Conservation (phyloP, 2,888 invertebrate genomes). For the Gasteruption jaculator region DNA sequence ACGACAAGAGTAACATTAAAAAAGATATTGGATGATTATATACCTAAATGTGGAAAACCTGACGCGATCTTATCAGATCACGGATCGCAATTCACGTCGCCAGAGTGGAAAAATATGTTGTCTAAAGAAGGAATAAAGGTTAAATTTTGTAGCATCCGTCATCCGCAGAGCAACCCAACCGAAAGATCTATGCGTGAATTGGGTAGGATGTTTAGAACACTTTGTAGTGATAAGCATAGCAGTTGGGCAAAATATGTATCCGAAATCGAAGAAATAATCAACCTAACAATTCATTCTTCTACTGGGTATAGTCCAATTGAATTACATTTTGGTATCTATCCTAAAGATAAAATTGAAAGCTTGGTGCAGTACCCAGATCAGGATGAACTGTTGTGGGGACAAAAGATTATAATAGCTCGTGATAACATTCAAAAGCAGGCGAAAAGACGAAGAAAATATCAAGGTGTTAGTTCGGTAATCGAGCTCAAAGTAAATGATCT, state of each 20-base stretch:
- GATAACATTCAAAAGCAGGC: no score
- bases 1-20: neutral
- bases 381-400: no score
- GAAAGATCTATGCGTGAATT: constrained; percentile 25
- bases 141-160: constrained; percentile 18
- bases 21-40: neutral
- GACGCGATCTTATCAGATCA: constrained; percentile 12
- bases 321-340: no score
- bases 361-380: no score
- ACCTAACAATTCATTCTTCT: constrained; percentile 17
- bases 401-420: no score
- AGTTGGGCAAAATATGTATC: constrained; percentile 18
- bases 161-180: constrained; percentile 24
- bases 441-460: neutral
- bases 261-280: constrained; percentile 19
- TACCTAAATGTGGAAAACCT: constrained; percentile 3
- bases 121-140: constrained; percentile 2
- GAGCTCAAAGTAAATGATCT: neutral
- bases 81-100: constrained; percentile 19
- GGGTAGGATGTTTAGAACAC: constrained; percentile 21
- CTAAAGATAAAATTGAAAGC: no score
- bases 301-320: constrained; percentile 15
- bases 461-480: neutral
- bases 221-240: constrained; percentile 18
- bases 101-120: constrained; percentile 7